These are phyloP conservation scores for Pogonocherus hispidulus DNA, from an alignment of 2,888 invertebrate species.

Conservation along the genomic window DNA sequence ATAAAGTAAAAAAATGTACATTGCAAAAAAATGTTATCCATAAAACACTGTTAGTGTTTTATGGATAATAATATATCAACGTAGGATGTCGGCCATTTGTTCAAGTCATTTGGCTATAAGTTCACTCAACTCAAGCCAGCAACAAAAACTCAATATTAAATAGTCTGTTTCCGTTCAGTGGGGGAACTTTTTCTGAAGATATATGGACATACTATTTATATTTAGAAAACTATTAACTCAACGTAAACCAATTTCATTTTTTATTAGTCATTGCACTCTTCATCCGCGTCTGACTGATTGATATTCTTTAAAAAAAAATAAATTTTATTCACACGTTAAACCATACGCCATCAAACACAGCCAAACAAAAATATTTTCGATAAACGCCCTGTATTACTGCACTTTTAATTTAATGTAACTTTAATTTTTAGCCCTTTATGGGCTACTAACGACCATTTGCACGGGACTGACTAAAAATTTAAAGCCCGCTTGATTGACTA, in stretches of 20 bases:
- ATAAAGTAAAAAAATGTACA: neutral
- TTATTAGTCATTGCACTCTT: no score
- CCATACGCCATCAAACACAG: no score
- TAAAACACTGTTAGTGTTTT: neutral
- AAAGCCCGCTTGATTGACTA: no score
- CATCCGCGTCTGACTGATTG: no score
- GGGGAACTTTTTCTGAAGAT: slow-evolving; percentile 60
- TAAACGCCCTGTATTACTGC: no score
- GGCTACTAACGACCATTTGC: no score
- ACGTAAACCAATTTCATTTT: slow-evolving; percentile 51
- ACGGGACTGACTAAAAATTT: no score
- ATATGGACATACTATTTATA: slow-evolving; percentile 50
- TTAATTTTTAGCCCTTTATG: no score
- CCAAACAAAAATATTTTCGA: no score
- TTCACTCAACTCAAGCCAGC: slow-evolving; percentile 59
- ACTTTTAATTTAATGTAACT: no score
- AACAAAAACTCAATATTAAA: slow-evolving; percentile 62
- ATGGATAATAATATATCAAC: neutral
- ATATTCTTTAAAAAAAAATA: no score
- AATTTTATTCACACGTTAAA: no score
- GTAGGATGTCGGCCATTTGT: slow-evolving; percentile 23
- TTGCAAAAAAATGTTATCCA: neutral
- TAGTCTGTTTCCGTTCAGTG: slow-evolving; percentile 60
- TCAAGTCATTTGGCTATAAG: slow-evolving; percentile 38
- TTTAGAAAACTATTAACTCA: slow-evolving; percentile 49